Evolutionary conservation across 2,888 invertebrate genomes (phyloP).

Genomic region (Cephus spinipes): DNA sequence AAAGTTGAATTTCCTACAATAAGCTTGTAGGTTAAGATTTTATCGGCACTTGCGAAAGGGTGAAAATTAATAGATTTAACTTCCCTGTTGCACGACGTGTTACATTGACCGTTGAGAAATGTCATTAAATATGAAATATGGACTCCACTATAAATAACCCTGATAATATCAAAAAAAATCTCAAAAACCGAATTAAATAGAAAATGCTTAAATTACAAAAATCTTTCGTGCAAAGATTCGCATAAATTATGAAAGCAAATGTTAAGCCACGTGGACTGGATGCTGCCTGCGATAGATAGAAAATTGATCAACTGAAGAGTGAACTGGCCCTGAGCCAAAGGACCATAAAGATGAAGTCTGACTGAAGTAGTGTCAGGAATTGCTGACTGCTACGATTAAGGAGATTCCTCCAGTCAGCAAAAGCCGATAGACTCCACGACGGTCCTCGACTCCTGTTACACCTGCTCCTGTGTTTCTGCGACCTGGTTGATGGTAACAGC

Average conservation of each 20-base stretch:
- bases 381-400: neutral
- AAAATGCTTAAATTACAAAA: neutral
- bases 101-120: constrained; percentile 16
- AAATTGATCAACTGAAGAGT: neutral
- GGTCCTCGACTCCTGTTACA: neutral
- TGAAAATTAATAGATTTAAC: constrained; percentile 52
- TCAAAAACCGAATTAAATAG: neutral
- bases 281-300: no score
- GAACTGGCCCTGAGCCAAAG: neutral
- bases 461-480: neutral
- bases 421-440: neutral
- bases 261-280: neutral
- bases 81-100: constrained; percentile 30
- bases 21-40: constrained; percentile 36
- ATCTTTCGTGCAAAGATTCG: neutral
- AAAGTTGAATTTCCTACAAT: neutral
- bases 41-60: constrained; percentile 46
- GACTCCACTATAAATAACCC: no score
- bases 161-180: no score
- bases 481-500: neutral
- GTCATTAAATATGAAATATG: neutral
- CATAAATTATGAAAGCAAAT: neutral
- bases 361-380: neutral
- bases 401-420: neutral
- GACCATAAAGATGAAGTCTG: neutral